These are phyloP conservation scores for Heliocidaris erythrogramma DNA, from an alignment of 35 echinoderm and acorn worm species.

Conservation along the genomic window DNA sequence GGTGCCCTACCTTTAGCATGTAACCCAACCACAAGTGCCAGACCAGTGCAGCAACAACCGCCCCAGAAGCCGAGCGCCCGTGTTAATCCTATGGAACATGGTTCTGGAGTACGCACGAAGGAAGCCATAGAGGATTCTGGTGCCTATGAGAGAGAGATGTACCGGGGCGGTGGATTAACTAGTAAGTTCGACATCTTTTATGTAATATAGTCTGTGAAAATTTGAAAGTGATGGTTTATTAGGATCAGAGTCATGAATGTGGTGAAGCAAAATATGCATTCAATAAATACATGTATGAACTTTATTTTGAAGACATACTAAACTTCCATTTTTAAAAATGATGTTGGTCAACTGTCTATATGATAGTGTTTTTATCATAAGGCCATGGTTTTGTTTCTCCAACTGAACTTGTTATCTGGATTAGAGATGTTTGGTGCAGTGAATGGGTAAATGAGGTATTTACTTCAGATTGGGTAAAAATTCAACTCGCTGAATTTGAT, in stretches of 20 bases:
- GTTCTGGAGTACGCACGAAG: constrained; percentile 61
- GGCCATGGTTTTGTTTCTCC: no score
- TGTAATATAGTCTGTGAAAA: neutral
- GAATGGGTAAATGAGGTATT: no score
- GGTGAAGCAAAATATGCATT: neutral
- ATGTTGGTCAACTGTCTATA: no score
- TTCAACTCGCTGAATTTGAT: no score
- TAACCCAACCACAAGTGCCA: constrained; percentile 82
- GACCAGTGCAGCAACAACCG: constrained; percentile 43
- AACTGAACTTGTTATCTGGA: no score
- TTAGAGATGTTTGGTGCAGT: no score
- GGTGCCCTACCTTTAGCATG: constrained; percentile 68
- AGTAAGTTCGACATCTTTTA: constrained; percentile 68
- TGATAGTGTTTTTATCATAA: no score
- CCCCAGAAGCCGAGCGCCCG: constrained; percentile 51
- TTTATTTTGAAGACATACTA: neutral
- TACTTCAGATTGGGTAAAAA: no score
- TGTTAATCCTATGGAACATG: constrained; percentile 43
- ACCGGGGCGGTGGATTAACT: constrained; percentile 66
- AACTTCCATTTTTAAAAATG: no score
- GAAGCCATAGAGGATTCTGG: constrained; percentile 84
- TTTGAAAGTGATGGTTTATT: neutral
- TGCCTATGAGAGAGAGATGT: constrained; percentile 86
- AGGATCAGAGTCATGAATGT: neutral
- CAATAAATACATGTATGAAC: no score